Conservation (phyloP, 2,797 vertebrate genomes). For the Brotula barbata region DNA sequence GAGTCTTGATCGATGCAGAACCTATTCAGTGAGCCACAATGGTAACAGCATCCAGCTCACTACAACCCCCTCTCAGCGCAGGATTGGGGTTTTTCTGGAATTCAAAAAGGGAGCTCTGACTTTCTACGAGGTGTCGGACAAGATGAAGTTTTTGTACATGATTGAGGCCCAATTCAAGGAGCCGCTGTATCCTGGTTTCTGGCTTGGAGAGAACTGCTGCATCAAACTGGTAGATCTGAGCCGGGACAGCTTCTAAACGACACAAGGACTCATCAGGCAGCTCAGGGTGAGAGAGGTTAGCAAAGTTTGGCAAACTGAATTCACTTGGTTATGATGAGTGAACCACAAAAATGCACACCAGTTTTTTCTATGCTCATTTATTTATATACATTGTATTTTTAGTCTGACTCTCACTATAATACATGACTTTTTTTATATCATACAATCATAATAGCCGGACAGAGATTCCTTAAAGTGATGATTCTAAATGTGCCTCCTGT, state of each 20-base stretch:
- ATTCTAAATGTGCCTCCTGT: constrained; percentile 36
- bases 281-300: too few species aligned
- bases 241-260: neutral
- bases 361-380: constrained; percentile 35
- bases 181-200: constrained; percentile 69
- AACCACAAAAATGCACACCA: constrained; percentile 5
- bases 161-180: constrained; percentile 56
- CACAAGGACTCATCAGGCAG: too few species aligned
- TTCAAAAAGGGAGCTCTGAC: constrained; percentile 58
- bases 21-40: constrained; percentile 65
- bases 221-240: constrained; percentile 65
- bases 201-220: constrained; percentile 57
- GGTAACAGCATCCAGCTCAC: constrained; percentile 31
- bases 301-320: neutral
- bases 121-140: constrained; percentile 66
- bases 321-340: too few species aligned
- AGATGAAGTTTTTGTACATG: constrained; percentile 64
- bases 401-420: constrained; percentile 35
- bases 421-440: constrained; percentile 34
- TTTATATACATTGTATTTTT: constrained; percentile 47
- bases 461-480: constrained; percentile 43
- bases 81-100: constrained; percentile 64
- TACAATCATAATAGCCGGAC: constrained; percentile 60
- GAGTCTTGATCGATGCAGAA: constrained; percentile 63
- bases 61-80: constrained; percentile 19